Evolutionary conservation across 2,888 invertebrate species (phyloP).

Genomic region (Fissipunctia ypsillon): DNA sequence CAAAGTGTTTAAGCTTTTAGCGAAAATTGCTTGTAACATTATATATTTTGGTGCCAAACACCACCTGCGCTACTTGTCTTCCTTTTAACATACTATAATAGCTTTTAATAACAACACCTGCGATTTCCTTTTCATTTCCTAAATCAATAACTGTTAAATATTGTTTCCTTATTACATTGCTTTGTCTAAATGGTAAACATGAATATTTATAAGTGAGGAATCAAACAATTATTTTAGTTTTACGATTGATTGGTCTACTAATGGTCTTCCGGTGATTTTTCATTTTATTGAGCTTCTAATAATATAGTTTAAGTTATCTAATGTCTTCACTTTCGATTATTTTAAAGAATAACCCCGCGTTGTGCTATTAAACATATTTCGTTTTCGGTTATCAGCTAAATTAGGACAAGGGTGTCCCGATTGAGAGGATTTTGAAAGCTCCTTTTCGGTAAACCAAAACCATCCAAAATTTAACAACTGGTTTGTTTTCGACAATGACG

Average conservation of each 20-base stretch:
- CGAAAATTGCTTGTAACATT: slow-evolving; percentile 32
- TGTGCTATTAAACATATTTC: background rate
- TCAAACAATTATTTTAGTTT: slow-evolving; percentile 47
- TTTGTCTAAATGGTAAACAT: slow-evolving; percentile 8
- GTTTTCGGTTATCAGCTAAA: background rate
- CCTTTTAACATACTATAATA: slow-evolving; percentile 12
- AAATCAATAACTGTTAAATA: slow-evolving; percentile 27
- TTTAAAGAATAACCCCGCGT: background rate
- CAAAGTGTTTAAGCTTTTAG: slow-evolving; percentile 25
- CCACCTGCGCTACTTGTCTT: slow-evolving; percentile 33
- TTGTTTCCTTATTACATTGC: slow-evolving; percentile 31
- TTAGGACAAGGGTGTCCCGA: background rate
- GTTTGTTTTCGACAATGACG: background rate
- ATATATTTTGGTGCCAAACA: slow-evolving; percentile 24
- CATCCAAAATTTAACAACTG: background rate
- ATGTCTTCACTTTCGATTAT: background rate
- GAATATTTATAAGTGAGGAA: slow-evolving; percentile 32
- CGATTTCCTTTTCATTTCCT: slow-evolving; percentile 27
- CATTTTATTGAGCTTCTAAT: background rate
- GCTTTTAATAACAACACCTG: slow-evolving; percentile 18
- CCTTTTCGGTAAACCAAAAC: background rate
- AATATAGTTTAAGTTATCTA: background rate
- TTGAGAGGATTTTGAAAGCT: background rate
- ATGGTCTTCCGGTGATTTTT: slow-evolving; percentile 10
- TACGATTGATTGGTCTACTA: slow-evolving; percentile 23